These are phyloP conservation scores for Andrena hattorfiana DNA, from an alignment of 2,888 invertebrate genomes.

Conservation along the genomic window DNA sequence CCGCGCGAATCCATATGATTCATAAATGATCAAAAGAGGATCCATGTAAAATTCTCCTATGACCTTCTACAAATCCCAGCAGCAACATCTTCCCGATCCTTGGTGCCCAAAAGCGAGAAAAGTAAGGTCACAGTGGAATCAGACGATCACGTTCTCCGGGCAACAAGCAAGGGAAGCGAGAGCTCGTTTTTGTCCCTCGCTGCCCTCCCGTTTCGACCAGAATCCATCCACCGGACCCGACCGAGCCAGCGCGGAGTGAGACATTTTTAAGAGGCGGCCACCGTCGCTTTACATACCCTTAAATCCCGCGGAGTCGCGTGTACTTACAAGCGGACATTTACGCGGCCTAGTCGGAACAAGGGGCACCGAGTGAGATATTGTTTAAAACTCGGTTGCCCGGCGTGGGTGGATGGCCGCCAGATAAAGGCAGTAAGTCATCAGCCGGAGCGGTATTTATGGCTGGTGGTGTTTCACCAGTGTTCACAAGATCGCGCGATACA, in stretches of 20 bases:
- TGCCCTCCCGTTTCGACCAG: background rate
- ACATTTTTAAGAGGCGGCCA: conserved; percentile 39
- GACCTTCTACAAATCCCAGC: no score
- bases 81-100: no score
- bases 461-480: conserved; percentile 42
- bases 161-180: no score
- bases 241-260: conserved; percentile 9
- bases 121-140: no score
- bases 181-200: no score
- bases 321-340: conserved; percentile 37
- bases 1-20: no score
- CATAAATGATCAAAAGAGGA: no score
- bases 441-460: conserved; percentile 45
- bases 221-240: background rate
- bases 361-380: conserved; percentile 60
- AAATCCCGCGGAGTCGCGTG: conserved; percentile 38
- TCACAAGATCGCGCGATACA: conserved; percentile 44
- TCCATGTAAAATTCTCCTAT: no score
- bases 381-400: conserved; percentile 55
- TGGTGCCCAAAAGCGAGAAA: no score
- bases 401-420: conserved; percentile 58
- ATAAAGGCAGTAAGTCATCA: conserved; percentile 61
- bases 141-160: no score
- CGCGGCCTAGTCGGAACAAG: conserved; percentile 28
- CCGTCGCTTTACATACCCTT: conserved; percentile 31